Conservation (phyloP, 2,113 vertebrate species). For the Cyanoliseus patagonus region DNA sequence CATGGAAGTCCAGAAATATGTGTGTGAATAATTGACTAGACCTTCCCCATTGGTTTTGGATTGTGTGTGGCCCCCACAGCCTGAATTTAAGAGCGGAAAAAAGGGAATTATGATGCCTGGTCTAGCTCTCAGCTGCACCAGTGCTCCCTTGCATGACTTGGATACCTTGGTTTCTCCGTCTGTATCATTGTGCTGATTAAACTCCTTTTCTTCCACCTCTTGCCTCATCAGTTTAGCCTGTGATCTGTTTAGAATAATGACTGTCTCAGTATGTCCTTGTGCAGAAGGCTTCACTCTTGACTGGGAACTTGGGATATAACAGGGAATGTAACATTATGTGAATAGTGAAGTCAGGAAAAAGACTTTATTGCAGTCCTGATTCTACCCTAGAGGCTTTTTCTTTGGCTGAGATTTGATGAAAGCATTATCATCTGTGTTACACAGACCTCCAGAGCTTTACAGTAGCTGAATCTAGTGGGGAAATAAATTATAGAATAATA, state of each 20-base stretch:
- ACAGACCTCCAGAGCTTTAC: slow-evolving; percentile 24
- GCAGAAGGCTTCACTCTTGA: background rate
- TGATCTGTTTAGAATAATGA: background rate
- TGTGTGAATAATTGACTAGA: background rate
- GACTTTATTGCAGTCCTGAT: slow-evolving; percentile 1
- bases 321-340: background rate
- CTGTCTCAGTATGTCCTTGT: background rate
- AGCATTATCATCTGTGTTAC: slow-evolving; percentile 20
- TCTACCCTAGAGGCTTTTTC: slow-evolving; percentile 1
- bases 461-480: background rate
- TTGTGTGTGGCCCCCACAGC: background rate
- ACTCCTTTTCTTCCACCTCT: background rate
- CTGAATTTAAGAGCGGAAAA: background rate
- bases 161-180: background rate
- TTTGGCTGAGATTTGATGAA: slow-evolving; percentile 16
- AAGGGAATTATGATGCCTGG: background rate
- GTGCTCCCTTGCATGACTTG: background rate
- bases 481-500: background rate
- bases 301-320: background rate
- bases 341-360: background rate
- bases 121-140: background rate
- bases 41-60: background rate
- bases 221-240: background rate
- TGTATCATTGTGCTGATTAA: background rate
- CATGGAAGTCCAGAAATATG: background rate